Percentiles rank a stretch among this genome's conserved stretches.
These are phyloP conservation scores for Lates japonicus DNA, from an alignment of 2,797 vertebrate species.

Conservation along the genomic window DNA sequence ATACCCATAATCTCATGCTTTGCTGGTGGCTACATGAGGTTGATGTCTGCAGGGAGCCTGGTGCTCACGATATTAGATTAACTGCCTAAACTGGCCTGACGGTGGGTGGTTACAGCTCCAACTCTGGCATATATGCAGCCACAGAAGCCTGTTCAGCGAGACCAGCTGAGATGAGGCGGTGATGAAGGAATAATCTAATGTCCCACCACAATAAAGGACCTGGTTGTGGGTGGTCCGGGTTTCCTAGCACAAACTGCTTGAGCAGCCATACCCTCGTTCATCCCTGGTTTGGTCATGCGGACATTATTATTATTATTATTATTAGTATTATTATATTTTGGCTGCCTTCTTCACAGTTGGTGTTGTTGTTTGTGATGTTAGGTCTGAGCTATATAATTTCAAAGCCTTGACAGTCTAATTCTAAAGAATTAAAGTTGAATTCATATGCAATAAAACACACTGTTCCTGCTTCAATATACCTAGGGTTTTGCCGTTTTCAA, in stretches of 20 bases:
- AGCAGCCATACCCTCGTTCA: neutral
- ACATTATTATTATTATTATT: neutral
- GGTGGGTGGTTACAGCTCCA: too few species aligned
- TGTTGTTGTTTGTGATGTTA: too few species aligned
- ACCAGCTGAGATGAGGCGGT: too few species aligned
- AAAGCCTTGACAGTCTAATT: neutral
- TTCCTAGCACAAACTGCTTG: conserved; percentile 43
- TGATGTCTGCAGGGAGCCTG: conserved; percentile 59
- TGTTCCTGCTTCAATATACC: neutral
- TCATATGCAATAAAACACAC: neutral
- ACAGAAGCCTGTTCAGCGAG: conserved; percentile 31
- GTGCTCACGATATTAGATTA: conserved; percentile 72
- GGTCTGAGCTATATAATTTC: too few species aligned
- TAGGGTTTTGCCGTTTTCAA: neutral
- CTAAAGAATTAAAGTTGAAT: neutral
- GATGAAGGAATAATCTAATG: conserved; percentile 58
- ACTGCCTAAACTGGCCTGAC: too few species aligned
- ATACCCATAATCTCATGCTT: conserved; percentile 72
- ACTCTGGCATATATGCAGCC: conserved; percentile 25
- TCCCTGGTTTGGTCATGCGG: neutral
- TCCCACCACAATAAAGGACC: conserved; percentile 52
- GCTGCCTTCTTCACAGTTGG: too few species aligned
- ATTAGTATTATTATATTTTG: neutral
- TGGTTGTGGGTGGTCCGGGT: conserved; percentile 17
- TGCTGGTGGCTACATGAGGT: conserved; percentile 70